phyloP scores from a whole-genome alignment of 2,797 vertebrate species.

The Onychomys leucogaster region DNA sequence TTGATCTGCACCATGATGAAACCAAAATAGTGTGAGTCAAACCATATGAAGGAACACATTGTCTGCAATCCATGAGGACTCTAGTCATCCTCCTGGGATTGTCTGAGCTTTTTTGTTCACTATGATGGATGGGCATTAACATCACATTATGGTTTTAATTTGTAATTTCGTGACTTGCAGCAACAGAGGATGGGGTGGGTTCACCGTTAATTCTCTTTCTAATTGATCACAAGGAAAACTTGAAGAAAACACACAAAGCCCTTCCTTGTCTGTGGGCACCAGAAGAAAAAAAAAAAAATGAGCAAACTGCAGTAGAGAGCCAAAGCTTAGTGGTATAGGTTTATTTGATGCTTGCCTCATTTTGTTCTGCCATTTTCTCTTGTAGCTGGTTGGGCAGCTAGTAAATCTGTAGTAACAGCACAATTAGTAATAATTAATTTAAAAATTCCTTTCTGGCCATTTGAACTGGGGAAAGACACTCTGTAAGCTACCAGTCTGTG shows the following conservation, averaged over 20 bases:
- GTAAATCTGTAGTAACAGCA: neutral
- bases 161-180: neutral
- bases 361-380: neutral
- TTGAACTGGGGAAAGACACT: neutral
- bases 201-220: neutral
- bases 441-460: neutral
- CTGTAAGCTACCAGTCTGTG: neutral
- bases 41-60: neutral
- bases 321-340: neutral
- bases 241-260: slow-evolving; percentile 20
- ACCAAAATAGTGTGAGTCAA: neutral
- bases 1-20: neutral
- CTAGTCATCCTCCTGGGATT: neutral
- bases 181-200: neutral
- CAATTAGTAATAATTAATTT: neutral
- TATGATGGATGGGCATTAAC: neutral
- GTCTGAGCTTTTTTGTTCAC: neutral
- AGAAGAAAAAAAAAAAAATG: neutral
- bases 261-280: neutral
- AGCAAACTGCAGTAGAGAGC: neutral
- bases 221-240: neutral
- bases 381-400: neutral
- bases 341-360: neutral
- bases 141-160: neutral
- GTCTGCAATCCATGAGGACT: neutral